Evolutionary conservation across 2,888 invertebrate species (phyloP), one percentile per base, ranked within the genome.

Genomic region (Dolomedes plantarius): DNA sequence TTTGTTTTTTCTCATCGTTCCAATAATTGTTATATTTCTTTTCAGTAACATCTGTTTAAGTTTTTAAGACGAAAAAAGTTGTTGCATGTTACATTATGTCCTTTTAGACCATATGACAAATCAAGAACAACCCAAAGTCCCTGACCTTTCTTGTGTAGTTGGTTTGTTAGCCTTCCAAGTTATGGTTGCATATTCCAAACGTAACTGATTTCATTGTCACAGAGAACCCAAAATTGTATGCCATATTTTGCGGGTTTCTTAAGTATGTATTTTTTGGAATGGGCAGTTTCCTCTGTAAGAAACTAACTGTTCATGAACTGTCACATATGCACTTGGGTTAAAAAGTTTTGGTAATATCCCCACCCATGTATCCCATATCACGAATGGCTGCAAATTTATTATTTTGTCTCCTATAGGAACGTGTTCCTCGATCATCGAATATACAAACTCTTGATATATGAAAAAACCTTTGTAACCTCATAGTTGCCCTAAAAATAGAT

Each of bases 161-260:
- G 65, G 5, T 65, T 29, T 9, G 23, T 19, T 65, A 16, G 5
- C 31, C 28, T 65, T 28, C 65, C 65, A 65, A 27, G 65, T 31
- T 65, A 65, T 27, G 31, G 50, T 65, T 65, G 65, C 27, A 65
- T 65, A 28, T 65, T 65, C 7, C 31, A 19, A 6, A 29, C 27
- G 28, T 65, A 56, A 56, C 19, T 23, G n/a, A n/a, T 56, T 23
- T 19, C 16, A 56, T n/a, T 19, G 5, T 56, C 56, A 16, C 56
- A 56, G 23, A 56, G 23, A 9, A 23, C 23, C 23, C 56, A 56
- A 56, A 56, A 5, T 56, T 91, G 91, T 32, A 91, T 80, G n/a
- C 90, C 91, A 88, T 91, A 91, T 85, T 90, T 90, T 71, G 90
- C 90, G 11, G 90, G 90, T 87, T 91, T 91, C 3, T 88, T 86